phyloP scores from a whole-genome alignment of 2,113 vertebrate genomes.

The Pseudorhombus dupliciocellatus region DNA sequence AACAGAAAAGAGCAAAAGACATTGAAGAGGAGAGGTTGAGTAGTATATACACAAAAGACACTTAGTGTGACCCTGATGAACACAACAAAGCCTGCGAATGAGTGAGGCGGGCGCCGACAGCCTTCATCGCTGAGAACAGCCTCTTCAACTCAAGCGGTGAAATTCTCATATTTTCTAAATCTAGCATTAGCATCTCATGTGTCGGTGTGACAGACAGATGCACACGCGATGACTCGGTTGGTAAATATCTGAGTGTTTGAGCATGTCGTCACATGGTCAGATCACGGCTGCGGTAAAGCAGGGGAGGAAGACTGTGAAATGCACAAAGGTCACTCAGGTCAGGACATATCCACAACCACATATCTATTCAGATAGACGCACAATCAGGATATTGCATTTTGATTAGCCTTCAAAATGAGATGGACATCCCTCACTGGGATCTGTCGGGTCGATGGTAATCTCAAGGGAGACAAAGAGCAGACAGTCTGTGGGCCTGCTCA shows the following conservation, averaged over 20 bases:
- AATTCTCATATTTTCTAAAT: slow-evolving; percentile 46
- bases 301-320: slow-evolving; percentile 19
- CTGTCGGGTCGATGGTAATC: slow-evolving; percentile 38
- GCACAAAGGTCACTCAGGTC: slow-evolving; percentile 47
- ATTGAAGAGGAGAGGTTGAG: slow-evolving; percentile 20
- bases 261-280: slow-evolving; percentile 40
- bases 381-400: slow-evolving; percentile 51
- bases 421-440: slow-evolving; percentile 44
- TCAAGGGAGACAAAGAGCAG: slow-evolving; percentile 6
- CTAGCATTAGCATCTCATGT: not conserved
- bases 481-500: too few relatives aligned
- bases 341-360: slow-evolving; percentile 23
- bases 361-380: slow-evolving; percentile 43
- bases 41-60: slow-evolving; percentile 34
- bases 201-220: not conserved
- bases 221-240: not conserved
- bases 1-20: slow-evolving; percentile 27
- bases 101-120: slow-evolving; percentile 17
- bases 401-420: slow-evolving; percentile 54
- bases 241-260: slow-evolving; percentile 30
- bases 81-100: slow-evolving; percentile 48
- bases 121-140: slow-evolving; percentile 58
- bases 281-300: slow-evolving; percentile 14
- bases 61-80: slow-evolving; percentile 40
- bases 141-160: slow-evolving; percentile 37